These are phyloP conservation scores for Acanthornis magna DNA, from an alignment of 2,797 vertebrate species.

Conservation along the genomic window DNA sequence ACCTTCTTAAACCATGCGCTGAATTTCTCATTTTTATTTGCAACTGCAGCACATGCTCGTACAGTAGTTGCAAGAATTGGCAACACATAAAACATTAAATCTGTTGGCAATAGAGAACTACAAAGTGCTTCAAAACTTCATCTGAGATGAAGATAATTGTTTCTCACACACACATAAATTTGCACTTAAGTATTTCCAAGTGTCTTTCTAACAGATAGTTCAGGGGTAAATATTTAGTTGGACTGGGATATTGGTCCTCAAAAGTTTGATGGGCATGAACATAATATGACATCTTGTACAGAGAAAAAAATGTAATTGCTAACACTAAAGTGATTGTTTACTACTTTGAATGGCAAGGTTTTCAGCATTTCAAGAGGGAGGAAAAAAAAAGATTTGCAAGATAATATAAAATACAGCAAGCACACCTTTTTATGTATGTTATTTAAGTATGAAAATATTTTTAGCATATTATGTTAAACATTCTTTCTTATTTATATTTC, in stretches of 20 bases:
- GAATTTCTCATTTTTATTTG: conserved; percentile 64
- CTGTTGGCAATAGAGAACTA: conserved; percentile 91
- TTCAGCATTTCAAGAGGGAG: conserved; percentile 73
- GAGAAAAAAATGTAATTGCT: conserved; percentile 44
- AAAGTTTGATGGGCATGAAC: conserved; percentile 73
- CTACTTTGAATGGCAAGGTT: conserved; percentile 71
- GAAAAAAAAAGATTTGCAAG: conserved; percentile 71
- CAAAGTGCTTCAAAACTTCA: conserved; percentile 92
- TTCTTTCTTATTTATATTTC: conserved; percentile 84
- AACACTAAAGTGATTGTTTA: conserved; percentile 72
- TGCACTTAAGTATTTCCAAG: conserved; percentile 76
- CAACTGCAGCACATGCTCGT: conserved; percentile 67
- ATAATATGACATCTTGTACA: conserved; percentile 45
- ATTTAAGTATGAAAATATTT: conserved; percentile 87
- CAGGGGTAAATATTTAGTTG: conserved; percentile 63
- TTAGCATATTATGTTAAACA: conserved; percentile 86
- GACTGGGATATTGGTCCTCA: conserved; percentile 79
- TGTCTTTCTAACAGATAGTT: conserved; percentile 69
- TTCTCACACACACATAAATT: conserved; percentile 74
- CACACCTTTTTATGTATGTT: conserved; percentile 82
- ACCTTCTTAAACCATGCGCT: conserved; percentile 67
- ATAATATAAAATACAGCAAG: conserved; percentile 82
- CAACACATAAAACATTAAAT: conserved; percentile 82
- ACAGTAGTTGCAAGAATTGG: conserved; percentile 77
- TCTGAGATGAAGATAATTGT: conserved; percentile 76